phyloP scores from a whole-genome alignment of 2,113 vertebrate genomes.

The Aspidoscelis tigris region DNA sequence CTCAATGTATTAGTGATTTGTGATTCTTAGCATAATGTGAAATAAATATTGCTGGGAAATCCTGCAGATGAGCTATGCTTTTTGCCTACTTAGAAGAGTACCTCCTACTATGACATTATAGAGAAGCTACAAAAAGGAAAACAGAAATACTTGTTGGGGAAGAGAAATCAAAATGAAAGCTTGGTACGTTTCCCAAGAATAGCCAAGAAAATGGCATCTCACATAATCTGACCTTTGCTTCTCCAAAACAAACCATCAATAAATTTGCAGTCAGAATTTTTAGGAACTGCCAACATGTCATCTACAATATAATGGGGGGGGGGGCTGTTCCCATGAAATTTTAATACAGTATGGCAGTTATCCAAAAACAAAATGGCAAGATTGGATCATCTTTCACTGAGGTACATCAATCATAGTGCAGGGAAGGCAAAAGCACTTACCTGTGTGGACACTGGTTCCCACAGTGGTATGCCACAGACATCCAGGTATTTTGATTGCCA shows the following conservation, averaged over 20 bases:
- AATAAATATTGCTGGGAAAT: neutral
- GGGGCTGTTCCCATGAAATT: neutral
- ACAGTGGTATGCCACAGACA: too few relatives aligned
- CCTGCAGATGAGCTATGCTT: too few relatives aligned
- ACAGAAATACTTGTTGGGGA: neutral
- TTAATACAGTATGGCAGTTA: neutral
- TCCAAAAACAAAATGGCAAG: neutral
- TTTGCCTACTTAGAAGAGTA: neutral
- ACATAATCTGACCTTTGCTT: slow-evolving; percentile 2
- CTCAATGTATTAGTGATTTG: neutral
- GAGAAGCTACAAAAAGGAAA: neutral
- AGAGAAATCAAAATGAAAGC: neutral
- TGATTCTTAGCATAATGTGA: neutral
- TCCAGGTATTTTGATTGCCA: too few relatives aligned
- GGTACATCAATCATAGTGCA: too few relatives aligned
- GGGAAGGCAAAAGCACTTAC: too few relatives aligned
- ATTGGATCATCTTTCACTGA: neutral
- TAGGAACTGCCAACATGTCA: neutral
- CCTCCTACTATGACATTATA: neutral
- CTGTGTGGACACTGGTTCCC: too few relatives aligned
- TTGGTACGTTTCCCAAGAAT: neutral
- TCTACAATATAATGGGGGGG: neutral
- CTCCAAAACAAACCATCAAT: neutral
- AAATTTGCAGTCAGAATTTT: neutral
- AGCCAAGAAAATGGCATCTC: slow-evolving; percentile 25